Conservation (phyloP, 2,888 invertebrate species). For the Xestoiulus laeticollis region DNA sequence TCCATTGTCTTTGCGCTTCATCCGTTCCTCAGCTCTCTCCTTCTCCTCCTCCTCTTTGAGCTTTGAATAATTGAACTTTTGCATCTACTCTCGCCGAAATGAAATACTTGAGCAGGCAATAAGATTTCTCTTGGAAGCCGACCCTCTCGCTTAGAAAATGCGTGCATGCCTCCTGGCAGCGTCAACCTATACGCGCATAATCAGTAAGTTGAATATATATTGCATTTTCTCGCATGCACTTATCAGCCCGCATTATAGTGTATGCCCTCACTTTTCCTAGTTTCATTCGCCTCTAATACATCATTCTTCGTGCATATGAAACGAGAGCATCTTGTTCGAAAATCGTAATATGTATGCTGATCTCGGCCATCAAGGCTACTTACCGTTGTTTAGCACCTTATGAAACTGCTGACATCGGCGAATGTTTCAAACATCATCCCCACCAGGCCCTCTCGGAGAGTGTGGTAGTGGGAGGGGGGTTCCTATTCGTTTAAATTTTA, state of each 20-base stretch:
- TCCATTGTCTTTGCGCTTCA: conserved; percentile 33
- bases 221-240: conserved; percentile 39
- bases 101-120: conserved; percentile 41
- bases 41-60: conserved; percentile 20
- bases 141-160: conserved; percentile 13
- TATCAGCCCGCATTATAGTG: conserved; percentile 41
- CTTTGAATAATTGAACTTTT: conserved; percentile 43
- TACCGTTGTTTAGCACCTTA: conserved; percentile 17
- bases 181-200: conserved; percentile 41
- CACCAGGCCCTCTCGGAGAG: no score
- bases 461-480: neutral
- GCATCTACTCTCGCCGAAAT: conserved; percentile 40
- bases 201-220: conserved; percentile 43
- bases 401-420: neutral
- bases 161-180: conserved; percentile 35
- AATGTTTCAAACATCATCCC: no score
- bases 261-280: neutral
- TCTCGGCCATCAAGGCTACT: conserved; percentile 5
- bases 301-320: conserved; percentile 27
- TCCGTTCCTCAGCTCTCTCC: neutral
- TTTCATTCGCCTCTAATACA: conserved; percentile 30
- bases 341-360: conserved; percentile 20
- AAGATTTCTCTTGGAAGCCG: conserved; percentile 25
- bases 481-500: no score
- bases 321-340: conserved; percentile 20